Percentiles rank a stretch among this genome's conserved stretches.
These are phyloP conservation scores for Subacronicta megacephala DNA, from an alignment of 2,888 invertebrate species.

Conservation along the genomic window DNA sequence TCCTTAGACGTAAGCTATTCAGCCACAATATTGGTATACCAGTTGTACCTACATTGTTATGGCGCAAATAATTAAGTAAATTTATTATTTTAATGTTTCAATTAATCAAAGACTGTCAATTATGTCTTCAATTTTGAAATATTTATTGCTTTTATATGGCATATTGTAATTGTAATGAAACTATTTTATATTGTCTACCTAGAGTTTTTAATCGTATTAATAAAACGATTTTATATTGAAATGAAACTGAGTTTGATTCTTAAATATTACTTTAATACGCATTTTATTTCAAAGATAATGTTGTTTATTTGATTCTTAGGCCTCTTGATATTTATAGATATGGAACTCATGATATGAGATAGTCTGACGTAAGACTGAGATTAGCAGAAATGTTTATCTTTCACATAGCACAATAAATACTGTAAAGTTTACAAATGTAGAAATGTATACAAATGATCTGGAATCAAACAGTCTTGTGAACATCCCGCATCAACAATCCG, in stretches of 20 bases:
- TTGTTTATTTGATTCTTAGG: constrained; percentile 49
- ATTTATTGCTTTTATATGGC: constrained; percentile 66
- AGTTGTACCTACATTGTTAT: constrained; percentile 75
- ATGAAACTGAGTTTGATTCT: constrained; percentile 52
- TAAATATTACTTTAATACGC: constrained; percentile 48
- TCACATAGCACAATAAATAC: constrained; percentile 37
- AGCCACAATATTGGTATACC: constrained; percentile 75
- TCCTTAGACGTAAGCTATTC: constrained; percentile 29
- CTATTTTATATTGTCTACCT: constrained; percentile 54
- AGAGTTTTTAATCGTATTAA: constrained; percentile 51
- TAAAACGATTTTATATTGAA: constrained; percentile 54
- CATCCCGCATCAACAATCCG: constrained; percentile 12
- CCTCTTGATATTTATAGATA: constrained; percentile 54
- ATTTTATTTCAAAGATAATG: constrained; percentile 44
- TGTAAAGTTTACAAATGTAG: constrained; percentile 44
- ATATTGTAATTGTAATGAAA: constrained; percentile 51
- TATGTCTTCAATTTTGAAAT: constrained; percentile 69
- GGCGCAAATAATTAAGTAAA: constrained; percentile 69
- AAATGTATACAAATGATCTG: constrained; percentile 44
- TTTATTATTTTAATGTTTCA: constrained; percentile 60
- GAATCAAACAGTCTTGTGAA: constrained; percentile 35
- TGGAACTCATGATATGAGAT: constrained; percentile 53
- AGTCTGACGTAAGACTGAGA: constrained; percentile 40
- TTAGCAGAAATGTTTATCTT: constrained; percentile 36
- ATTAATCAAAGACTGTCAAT: constrained; percentile 65